Evolutionary conservation across 1,140 invertebrate species (phyloP).

Genomic region (Drosophila pruinosa): DNA sequence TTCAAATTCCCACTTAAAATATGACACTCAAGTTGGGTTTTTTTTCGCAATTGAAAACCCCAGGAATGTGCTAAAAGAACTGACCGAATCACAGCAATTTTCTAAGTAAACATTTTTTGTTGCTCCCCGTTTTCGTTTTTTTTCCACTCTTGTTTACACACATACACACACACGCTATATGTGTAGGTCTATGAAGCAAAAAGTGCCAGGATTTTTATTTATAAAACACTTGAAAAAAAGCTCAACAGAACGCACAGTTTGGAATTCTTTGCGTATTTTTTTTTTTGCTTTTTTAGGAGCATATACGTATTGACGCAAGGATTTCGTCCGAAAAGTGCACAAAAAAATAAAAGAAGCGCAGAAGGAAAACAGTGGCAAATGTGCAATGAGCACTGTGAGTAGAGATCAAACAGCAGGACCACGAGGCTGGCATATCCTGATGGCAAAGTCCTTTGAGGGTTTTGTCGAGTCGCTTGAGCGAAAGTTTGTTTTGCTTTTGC

Average conservation of each 20-base stretch:
- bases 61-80: conserved; percentile 36
- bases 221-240: conserved; percentile 72
- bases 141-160: not conserved
- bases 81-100: conserved; percentile 75
- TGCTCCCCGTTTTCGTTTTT: not conserved
- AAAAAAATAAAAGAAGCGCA: conserved; percentile 13
- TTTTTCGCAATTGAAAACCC: conserved; percentile 14
- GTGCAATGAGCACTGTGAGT: conserved; percentile 46
- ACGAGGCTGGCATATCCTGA: conserved; percentile 11
- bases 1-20: conserved; percentile 57
- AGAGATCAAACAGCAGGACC: conserved; percentile 65
- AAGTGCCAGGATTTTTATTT: conserved; percentile 65
- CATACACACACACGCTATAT: not conserved
- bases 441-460: conserved; percentile 33
- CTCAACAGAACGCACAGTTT: conserved; percentile 40
- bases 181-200: conserved; percentile 29
- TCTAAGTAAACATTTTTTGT: conserved; percentile 70
- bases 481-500: conserved; percentile 70
- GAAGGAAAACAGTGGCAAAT: conserved; percentile 37
- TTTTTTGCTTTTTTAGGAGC: conserved; percentile 37
- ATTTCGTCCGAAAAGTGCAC: conserved; percentile 44
- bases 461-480: conserved; percentile 40
- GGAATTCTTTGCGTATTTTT: conserved; percentile 6
- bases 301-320: conserved; percentile 68
- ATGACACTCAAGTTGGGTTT: conserved; percentile 41